These are phyloP conservation scores for Brachyptera risi DNA, from an alignment of 2,888 invertebrate species.

Conservation along the genomic window DNA sequence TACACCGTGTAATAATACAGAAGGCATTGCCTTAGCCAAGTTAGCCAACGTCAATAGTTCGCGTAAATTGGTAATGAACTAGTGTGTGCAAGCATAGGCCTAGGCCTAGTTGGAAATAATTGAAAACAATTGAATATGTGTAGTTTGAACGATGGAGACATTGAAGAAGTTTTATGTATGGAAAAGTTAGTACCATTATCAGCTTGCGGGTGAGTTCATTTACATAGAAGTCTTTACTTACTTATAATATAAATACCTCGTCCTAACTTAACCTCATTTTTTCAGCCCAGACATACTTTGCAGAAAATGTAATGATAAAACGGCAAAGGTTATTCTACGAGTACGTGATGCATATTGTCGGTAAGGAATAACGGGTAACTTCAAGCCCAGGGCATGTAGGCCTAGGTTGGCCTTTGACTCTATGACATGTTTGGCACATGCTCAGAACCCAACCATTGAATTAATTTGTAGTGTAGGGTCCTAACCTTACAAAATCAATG, in stretches of 20 bases:
- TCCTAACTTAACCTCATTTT: slow-evolving; percentile 20
- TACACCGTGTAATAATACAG: too few species aligned
- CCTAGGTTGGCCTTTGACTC: too few species aligned
- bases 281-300: slow-evolving; percentile 46
- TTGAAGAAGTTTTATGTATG: slow-evolving; percentile 35
- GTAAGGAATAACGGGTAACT: slow-evolving; percentile 29
- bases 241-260: not conserved
- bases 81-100: too few species aligned
- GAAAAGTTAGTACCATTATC: slow-evolving; percentile 5
- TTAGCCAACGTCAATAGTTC: too few species aligned
- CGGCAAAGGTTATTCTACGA: slow-evolving; percentile 53
- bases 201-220: slow-evolving; percentile 31
- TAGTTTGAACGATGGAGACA: slow-evolving; percentile 38
- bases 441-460: too few species aligned
- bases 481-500: too few species aligned
- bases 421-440: too few species aligned
- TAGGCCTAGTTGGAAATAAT: too few species aligned
- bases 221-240: slow-evolving; percentile 14
- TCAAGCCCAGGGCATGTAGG: too few species aligned
- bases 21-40: too few species aligned
- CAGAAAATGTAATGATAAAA: slow-evolving; percentile 57
- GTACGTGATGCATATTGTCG: slow-evolving; percentile 65
- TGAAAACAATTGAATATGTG: slow-evolving; percentile 39
- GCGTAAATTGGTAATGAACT: too few species aligned
- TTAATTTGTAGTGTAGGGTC: too few species aligned